Evolutionary conservation across 2,113 vertebrate genomes (phyloP).

Genomic region (Danionella cerebrum): DNA sequence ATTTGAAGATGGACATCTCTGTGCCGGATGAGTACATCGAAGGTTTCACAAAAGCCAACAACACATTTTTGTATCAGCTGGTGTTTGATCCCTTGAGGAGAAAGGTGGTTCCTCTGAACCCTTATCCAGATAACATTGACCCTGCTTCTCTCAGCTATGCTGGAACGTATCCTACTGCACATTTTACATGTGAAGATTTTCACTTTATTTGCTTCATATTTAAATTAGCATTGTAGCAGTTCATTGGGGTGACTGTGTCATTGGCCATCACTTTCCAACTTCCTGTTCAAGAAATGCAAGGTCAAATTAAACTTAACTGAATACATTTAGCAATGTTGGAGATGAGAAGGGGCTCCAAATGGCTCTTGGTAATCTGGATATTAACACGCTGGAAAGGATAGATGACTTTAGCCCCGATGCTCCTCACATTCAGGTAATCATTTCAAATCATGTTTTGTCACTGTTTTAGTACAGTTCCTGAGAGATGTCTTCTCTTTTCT

Average conservation of each 20-base stretch:
- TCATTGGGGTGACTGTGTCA: too few relatives aligned
- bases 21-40: constrained; percentile 84
- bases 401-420: constrained; percentile 79
- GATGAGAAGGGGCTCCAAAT: constrained; percentile 79
- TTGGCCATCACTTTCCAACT: too few relatives aligned
- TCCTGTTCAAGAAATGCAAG: too few relatives aligned
- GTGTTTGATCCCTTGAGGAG: constrained; percentile 85
- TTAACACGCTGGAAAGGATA: constrained; percentile 77
- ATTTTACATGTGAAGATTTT: neutral
- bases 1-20: constrained; percentile 83
- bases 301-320: constrained; percentile 62
- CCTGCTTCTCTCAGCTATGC: constrained; percentile 77
- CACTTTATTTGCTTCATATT: too few relatives aligned
- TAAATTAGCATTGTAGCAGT: neutral
- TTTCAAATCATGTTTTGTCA: neutral
- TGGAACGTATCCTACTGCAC: constrained; percentile 81
- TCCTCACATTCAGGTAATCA: constrained; percentile 50
- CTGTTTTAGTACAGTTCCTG: neutral
- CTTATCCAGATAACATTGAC: constrained; percentile 74
- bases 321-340: constrained; percentile 70
- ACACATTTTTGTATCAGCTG: constrained; percentile 94
- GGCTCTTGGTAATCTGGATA: constrained; percentile 86
- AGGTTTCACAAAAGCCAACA: constrained; percentile 86
- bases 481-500: neutral
- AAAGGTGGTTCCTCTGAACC: constrained; percentile 84